Evolutionary conservation across 23 tunicate species (phyloP).

Genomic region (Corella eumyota): DNA sequence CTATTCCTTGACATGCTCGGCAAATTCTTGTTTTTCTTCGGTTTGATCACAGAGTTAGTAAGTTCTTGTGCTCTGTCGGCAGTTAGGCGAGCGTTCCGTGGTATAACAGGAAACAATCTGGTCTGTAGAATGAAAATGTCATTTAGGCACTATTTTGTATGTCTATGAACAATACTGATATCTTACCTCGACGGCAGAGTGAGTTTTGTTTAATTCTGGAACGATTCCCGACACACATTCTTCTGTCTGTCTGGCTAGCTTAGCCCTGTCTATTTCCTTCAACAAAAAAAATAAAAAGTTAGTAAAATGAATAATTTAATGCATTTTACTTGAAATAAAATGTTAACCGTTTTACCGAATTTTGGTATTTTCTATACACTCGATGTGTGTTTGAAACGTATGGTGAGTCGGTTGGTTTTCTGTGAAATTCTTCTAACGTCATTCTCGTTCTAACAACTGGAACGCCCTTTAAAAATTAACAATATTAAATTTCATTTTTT

Average conservation of each 20-base stretch:
- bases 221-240: constrained; percentile 61
- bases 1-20: constrained; percentile 76
- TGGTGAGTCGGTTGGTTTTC: constrained; percentile 49
- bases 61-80: constrained; percentile 73
- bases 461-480: constrained; percentile 32
- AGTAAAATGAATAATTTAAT: not conserved
- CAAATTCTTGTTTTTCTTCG: constrained; percentile 52
- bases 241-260: constrained; percentile 16
- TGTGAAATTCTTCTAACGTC: constrained; percentile 56
- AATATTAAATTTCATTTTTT: constrained; percentile 1
- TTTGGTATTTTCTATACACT: constrained; percentile 37
- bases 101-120: constrained; percentile 65
- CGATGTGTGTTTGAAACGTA: constrained; percentile 70
- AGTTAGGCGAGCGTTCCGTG: constrained; percentile 70
- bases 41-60: constrained; percentile 52
- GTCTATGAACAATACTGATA: not conserved
- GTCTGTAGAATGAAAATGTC: too few species aligned
- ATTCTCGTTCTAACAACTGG: constrained; percentile 80
- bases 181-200: constrained; percentile 27
- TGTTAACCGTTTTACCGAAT: constrained; percentile 15
- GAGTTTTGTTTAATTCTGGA: constrained; percentile 63
- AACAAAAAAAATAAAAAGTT: not conserved
- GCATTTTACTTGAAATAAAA: not conserved
- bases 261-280: constrained; percentile 56
- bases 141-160: too few species aligned